Conservation (phyloP, 2,113 vertebrate genomes). For the Lycaon pictus region DNA sequence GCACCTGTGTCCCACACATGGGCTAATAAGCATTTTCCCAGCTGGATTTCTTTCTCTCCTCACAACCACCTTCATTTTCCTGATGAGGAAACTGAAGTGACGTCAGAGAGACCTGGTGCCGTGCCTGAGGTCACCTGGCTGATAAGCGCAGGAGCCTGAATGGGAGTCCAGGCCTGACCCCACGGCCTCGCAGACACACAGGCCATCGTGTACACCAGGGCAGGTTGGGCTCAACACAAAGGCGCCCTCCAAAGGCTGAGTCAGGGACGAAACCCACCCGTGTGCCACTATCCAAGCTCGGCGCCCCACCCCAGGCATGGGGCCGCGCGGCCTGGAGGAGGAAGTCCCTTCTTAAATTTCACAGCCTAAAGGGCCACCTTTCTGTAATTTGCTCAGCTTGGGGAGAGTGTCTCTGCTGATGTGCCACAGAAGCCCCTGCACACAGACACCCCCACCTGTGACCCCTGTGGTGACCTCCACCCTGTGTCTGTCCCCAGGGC, state of each 20-base stretch:
- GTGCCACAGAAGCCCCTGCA: not conserved
- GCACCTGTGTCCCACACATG: fast-evolving
- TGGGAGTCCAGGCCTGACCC: not conserved
- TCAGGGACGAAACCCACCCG: fast-evolving
- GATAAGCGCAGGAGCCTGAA: not conserved
- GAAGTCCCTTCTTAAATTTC: not conserved
- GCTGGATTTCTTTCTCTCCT: not conserved
- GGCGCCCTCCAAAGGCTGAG: not conserved
- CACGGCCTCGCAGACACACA: not conserved
- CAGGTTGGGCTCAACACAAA: not conserved
- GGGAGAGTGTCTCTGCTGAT: not conserved
- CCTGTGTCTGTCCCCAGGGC: slow-evolving; percentile 87
- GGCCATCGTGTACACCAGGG: fast-evolving
- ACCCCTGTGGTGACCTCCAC: not conserved
- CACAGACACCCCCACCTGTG: fast-evolving
- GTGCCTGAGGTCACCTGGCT: not conserved
- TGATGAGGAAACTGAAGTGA: not conserved
- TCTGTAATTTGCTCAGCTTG: not conserved
- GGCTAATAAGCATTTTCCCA: not conserved
- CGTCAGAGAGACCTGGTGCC: not conserved
- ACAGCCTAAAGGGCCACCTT: not conserved
- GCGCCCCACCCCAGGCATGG: not conserved
- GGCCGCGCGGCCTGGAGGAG: not conserved
- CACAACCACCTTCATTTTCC: not conserved
- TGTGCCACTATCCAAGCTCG: not conserved